A percentile compares a stretch with the other conserved stretches of the same genome.
phyloP scores from a whole-genome alignment of 2,113 vertebrate species.

The Eonycteris spelaea region DNA sequence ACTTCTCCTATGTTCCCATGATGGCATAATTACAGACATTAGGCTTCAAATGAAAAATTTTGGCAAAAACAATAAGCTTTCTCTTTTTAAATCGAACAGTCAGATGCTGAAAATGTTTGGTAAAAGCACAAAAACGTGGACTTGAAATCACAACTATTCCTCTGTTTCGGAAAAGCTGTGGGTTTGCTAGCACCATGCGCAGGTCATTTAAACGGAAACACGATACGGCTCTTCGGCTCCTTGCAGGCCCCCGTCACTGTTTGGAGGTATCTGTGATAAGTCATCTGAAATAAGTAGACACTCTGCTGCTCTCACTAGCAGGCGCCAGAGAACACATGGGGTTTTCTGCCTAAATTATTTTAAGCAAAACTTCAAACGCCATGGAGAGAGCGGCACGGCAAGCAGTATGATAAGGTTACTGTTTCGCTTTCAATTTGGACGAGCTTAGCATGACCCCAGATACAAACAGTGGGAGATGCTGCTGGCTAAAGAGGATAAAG shows the following conservation, averaged over 20 bases:
- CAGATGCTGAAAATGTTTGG: neutral
- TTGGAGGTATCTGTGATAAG: neutral
- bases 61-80: slow-evolving; percentile 6
- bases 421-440: slow-evolving; percentile 31
- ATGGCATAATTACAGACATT: neutral
- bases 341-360: slow-evolving; percentile 46
- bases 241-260: neutral
- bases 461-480: neutral
- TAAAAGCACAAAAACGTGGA: neutral
- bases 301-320: neutral
- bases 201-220: neutral
- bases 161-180: neutral
- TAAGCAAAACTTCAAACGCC: slow-evolving; percentile 30
- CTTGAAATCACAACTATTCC: neutral
- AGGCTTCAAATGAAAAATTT: neutral
- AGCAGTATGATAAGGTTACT: neutral
- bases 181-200: neutral
- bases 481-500: neutral
- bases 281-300: neutral
- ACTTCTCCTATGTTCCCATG: neutral
- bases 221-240: neutral
- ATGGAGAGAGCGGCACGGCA: neutral
- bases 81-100: neutral
- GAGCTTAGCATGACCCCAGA: slow-evolving; percentile 38
- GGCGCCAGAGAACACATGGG: neutral